Percentiles rank a stretch among this genome's conserved stretches.
Evolutionary conservation across 2,888 invertebrate species (phyloP).

Genomic region (Drosophila anomalata): DNA sequence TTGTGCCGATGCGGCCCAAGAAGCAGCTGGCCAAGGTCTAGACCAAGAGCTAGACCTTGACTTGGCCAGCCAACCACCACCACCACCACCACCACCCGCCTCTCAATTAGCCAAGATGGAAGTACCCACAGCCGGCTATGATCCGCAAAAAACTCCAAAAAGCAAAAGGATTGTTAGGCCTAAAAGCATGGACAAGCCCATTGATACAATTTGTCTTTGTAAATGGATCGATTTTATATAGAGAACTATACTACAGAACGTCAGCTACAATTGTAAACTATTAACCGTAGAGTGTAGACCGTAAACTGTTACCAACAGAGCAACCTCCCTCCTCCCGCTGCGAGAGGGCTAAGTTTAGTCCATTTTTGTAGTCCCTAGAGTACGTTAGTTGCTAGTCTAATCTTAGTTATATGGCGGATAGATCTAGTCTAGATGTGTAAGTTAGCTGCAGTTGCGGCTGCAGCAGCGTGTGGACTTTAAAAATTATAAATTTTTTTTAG

Average conservation of each 20-base stretch:
- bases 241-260: conserved; percentile 17
- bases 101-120: conserved; percentile 48
- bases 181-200: conserved; percentile 63
- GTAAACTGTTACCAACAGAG: conserved; percentile 35
- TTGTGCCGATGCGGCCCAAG: conserved; percentile 88
- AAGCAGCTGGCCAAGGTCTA: conserved; percentile 84
- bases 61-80: conserved; percentile 22
- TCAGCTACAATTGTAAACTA: conserved; percentile 4
- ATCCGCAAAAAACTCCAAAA: conserved; percentile 3
- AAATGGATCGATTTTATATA: conserved; percentile 84
- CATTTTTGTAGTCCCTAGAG: conserved; percentile 39
- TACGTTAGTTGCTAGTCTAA: conserved; percentile 21
- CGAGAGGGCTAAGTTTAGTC: conserved; percentile 38
- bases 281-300: conserved; percentile 21
- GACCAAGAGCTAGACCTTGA: conserved; percentile 61
- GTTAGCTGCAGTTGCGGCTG: conserved; percentile 44
- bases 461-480: conserved; percentile 68
- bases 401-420: conserved; percentile 23
- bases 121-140: conserved; percentile 48
- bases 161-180: conserved; percentile 31
- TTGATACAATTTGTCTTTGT: conserved; percentile 80
- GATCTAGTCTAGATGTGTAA: conserved; percentile 59
- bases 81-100: conserved; percentile 39
- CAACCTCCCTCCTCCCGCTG: conserved; percentile 37
- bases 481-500: conserved; percentile 74